Base-by-base conservation (phyloP, 2,888 invertebrate genomes). In the Drosophila meridionalis region DNA sequence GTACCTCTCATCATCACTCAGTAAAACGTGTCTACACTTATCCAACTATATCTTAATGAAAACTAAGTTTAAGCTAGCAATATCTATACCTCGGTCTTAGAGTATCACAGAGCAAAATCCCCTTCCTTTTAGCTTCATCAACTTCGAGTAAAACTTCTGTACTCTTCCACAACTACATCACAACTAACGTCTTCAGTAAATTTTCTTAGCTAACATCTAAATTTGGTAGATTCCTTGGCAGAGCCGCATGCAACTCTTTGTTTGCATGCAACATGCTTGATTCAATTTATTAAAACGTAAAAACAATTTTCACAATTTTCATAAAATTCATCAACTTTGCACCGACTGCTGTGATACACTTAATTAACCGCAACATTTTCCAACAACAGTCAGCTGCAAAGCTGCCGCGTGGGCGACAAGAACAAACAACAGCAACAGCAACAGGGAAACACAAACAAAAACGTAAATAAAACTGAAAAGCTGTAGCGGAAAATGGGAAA, bases 401-500 rank as follows among this genome's bases (percentile, higher is more conserved):
- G 57, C 42, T 42, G 63, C 63, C 32, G 38, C 30, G 47, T 47
- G 36, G 32, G 68, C 7, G 20, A 40, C 42, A n/a, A 32, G 38
- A 11, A n/a, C n/a, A 36, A 52, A 26, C 12, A 42, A 2, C 45
- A 47, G n/a, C 3, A 26, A 34, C 20, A n/a, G n/a, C 20, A 11
- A 4, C 11, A 30, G 3, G 11, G 42, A 30, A 30, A 20, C 12
- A 26, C 5, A 34, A 45, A 32, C 9, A 28, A 56, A 42, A 45
- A 26, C 34, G 34, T 36, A 47, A 58, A 48, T 48, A 40, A 50
- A 50, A 32, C n/a, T 43, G 53, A 34, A 9, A 42, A 34, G 26
- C 42, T 42, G 2, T 7, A 11, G 42, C 20, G 59, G 52, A 43
- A 77, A 79, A 61, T 73, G 78, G 42, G 38, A 32, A 71, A 66